Conservation (phyloP, 2,797 vertebrate species). For the Thripadectes ignobilis region DNA sequence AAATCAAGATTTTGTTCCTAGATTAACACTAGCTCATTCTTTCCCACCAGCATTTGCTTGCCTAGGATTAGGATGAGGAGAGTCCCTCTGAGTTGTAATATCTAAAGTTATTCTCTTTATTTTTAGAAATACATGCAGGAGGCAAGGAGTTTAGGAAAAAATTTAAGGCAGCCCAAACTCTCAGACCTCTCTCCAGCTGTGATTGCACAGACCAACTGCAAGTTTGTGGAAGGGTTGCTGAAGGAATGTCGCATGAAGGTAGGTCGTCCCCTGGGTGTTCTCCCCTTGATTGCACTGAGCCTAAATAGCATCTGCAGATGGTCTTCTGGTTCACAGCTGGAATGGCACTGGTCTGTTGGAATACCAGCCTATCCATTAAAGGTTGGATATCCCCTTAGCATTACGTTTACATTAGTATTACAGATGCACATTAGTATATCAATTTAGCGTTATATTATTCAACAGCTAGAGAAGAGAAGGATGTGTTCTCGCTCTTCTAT, state of each 20-base stretch:
- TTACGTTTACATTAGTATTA: background rate
- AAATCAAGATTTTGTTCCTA: background rate
- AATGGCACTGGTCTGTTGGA: background rate
- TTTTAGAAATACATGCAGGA: constrained; percentile 87
- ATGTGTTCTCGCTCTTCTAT: rapidly evolving
- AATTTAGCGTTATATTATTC: background rate
- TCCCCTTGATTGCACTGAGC: background rate
- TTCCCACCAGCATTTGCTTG: constrained; percentile 38
- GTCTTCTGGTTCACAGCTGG: background rate
- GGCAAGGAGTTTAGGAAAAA: constrained; percentile 88
- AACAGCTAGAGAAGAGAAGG: background rate
- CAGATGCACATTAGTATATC: background rate
- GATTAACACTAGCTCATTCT: background rate
- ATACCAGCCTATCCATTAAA: background rate
- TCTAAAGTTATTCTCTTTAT: constrained; percentile 52
- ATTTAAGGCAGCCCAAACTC: constrained; percentile 89
- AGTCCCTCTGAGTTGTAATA: background rate
- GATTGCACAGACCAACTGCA: constrained; percentile 91
- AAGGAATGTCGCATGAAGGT: constrained; percentile 98
- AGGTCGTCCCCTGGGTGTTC: background rate
- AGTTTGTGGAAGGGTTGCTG: constrained; percentile 93
- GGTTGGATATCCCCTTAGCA: background rate
- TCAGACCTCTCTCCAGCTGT: constrained; percentile 92
- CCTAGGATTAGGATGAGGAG: background rate
- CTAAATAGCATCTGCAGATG: background rate